Base-by-base conservation (phyloP, 2,888 invertebrate genomes). In the Galerucella nymphaeae region DNA sequence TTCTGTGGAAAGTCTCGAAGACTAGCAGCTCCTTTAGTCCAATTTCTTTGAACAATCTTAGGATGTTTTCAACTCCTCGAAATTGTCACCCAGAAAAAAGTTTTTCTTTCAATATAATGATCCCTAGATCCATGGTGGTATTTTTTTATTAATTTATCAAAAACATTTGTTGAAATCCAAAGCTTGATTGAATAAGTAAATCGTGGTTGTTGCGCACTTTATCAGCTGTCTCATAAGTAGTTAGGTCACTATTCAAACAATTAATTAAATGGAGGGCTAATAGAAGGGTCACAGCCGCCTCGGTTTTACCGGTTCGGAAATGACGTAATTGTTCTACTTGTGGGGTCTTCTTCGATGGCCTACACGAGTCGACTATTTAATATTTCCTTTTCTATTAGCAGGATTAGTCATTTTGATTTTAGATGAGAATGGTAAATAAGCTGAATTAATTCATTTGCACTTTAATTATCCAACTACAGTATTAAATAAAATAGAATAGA, bases 281-380 rank as follows among this genome's bases (percentile, higher is more conserved):
- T 80, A 76, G 76, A 75, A 77, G 80, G 80, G 81, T 80, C 79
- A 77, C 76, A 78, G 76, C 73, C 75, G 81, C 79, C 78, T 76
- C 73, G 71, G 70, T 57, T 71, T 74, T 75, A 78, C 81, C 81
- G 80, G 77, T 81, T 84, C 82, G 83, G 83, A 84, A 82, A 82
- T 84, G 84, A 84, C 83, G 83, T 82, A 81, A 82, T 74, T 70
- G 57, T 71, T 53, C 84, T 66, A 78, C 83, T 82, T 84, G 84
- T 83, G 85, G 77, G 84, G 84, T 83, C 85, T 77, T 61, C 69
- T 77, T 61, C 69, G 64, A 67, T 71, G 57, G n/a, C 23, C 66
- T 64, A 67, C 69, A 72, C 69, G 72, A 72, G 68, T 65, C 68
- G 65, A 59, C 65, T 53, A 42, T 72, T 72, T 72, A 72, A 72